Evolutionary conservation across 64 coral and sea anemone genomes (phyloP).

Genomic region (Montipora efflorescens): DNA sequence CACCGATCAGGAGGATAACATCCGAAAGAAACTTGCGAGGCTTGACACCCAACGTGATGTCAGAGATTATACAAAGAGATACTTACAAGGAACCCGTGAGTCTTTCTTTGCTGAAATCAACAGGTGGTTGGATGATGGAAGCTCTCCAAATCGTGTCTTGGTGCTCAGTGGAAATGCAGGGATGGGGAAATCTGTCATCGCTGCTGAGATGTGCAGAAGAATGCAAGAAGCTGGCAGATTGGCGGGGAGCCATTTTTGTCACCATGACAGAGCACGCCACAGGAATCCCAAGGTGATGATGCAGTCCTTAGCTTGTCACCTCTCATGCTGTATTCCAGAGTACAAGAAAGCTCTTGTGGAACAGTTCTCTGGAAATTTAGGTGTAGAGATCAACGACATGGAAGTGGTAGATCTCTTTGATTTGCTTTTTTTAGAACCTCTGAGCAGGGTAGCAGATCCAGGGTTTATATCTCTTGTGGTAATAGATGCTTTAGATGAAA

Average conservation of each 20-base stretch:
- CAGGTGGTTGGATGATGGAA: background rate
- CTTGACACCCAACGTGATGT: background rate
- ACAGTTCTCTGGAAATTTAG: conserved; percentile 40
- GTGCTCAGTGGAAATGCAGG: conserved; percentile 52
- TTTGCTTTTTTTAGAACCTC: conserved; percentile 55
- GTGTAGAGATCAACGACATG: conserved; percentile 14
- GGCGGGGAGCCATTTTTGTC: conserved; percentile 54
- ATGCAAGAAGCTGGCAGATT: conserved; percentile 37
- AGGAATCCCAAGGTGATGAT: conserved; percentile 53
- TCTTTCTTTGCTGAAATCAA: background rate
- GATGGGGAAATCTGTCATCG: conserved; percentile 54
- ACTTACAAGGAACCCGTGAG: background rate
- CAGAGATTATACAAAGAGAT: background rate
- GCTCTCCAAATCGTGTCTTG: conserved; percentile 3
- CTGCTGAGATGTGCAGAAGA: conserved; percentile 32
- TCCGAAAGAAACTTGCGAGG: background rate
- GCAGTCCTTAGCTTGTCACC: conserved; percentile 47
- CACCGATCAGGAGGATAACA: background rate
- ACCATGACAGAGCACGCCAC: conserved; percentile 36
- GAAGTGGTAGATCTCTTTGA: conserved; percentile 64
- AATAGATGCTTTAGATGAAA: conserved; percentile 67
- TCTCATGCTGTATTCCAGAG: conserved; percentile 28
- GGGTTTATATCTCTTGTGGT: conserved; percentile 6
- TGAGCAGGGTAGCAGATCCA: background rate
- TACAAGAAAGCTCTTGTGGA: conserved; percentile 32